Evolutionary conservation across 2,113 vertebrate genomes (phyloP).

Genomic region (Chlamydotis undulata): DNA sequence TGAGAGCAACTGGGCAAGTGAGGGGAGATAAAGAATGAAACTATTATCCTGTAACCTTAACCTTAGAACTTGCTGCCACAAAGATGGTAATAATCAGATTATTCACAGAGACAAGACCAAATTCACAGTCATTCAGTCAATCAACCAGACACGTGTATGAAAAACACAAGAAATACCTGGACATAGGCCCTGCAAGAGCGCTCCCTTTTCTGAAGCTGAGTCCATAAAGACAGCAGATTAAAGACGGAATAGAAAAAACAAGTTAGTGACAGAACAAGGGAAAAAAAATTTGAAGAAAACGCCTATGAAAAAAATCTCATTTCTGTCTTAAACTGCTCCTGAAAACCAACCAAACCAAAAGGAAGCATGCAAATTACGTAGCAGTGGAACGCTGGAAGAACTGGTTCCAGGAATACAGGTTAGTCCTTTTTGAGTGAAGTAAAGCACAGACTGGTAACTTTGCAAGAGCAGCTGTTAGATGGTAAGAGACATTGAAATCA

Average conservation of each 20-base stretch:
- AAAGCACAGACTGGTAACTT: not conserved
- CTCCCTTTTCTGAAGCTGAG: slow-evolving; percentile 99
- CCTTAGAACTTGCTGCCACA: slow-evolving; percentile 41
- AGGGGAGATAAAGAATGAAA: not conserved
- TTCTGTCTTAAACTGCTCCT: slow-evolving; percentile 41
- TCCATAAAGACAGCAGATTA: slow-evolving; percentile 82
- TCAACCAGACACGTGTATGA: slow-evolving; percentile 68
- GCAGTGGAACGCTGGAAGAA: slow-evolving; percentile 31
- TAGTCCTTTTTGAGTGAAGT: slow-evolving; percentile 21
- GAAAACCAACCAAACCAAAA: slow-evolving; percentile 3
- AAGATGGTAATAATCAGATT: not conserved
- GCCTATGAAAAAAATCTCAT: slow-evolving; percentile 53
- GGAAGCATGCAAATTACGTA: slow-evolving; percentile 36
- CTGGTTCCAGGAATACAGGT: not conserved
- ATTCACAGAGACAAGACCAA: slow-evolving; percentile 28
- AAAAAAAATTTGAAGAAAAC: slow-evolving; percentile 63
- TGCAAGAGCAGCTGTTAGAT: slow-evolving; percentile 54
- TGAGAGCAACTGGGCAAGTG: not conserved
- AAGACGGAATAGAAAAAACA: slow-evolving; percentile 82
- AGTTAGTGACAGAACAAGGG: slow-evolving; percentile 74
- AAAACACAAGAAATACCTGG: slow-evolving; percentile 88
- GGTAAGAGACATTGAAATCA: slow-evolving; percentile 8
- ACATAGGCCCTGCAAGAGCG: slow-evolving; percentile 98
- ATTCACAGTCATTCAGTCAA: slow-evolving; percentile 66
- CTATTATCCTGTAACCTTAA: slow-evolving; percentile 57